Evolutionary conservation across 2,797 vertebrate species (phyloP).

Genomic region (Pangasius djambal): DNA sequence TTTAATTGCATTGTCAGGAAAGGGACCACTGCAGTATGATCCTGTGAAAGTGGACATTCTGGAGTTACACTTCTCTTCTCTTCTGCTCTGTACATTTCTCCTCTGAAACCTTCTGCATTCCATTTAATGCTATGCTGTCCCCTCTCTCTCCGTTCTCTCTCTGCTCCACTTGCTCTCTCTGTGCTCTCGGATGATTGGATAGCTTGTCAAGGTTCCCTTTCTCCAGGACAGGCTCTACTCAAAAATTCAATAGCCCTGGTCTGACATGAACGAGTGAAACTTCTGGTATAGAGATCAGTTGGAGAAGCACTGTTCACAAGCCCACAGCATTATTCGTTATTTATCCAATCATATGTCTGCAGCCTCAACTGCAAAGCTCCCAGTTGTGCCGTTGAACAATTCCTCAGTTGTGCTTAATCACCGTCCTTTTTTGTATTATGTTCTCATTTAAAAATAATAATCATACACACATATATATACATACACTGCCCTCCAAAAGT

Average conservation of each 20-base stretch:
- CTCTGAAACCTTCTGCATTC: background rate
- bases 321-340: background rate
- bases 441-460: background rate
- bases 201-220: slow-evolving; percentile 11
- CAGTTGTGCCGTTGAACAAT: background rate
- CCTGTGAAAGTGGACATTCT: slow-evolving; percentile 1
- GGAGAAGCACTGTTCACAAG: background rate
- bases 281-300: background rate
- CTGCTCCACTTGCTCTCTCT: background rate
- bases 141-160: background rate
- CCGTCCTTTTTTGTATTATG: background rate
- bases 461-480: too few relatives aligned
- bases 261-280: background rate
- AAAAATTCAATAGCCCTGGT: slow-evolving; percentile 7
- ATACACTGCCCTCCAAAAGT: too few relatives aligned
- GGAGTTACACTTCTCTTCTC: background rate
- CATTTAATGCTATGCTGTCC: background rate
- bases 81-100: slow-evolving; percentile 5
- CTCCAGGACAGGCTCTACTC: slow-evolving; percentile 10
- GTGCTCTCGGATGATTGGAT: slow-evolving; percentile 9
- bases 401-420: background rate
- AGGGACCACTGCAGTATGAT: slow-evolving; percentile 51
- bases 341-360: background rate
- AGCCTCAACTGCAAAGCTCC: background rate
- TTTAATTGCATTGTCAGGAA: slow-evolving; percentile 79